These are phyloP conservation scores for Phylloscopus collybita DNA, from an alignment of 2,797 vertebrate genomes.

Conservation along the genomic window DNA sequence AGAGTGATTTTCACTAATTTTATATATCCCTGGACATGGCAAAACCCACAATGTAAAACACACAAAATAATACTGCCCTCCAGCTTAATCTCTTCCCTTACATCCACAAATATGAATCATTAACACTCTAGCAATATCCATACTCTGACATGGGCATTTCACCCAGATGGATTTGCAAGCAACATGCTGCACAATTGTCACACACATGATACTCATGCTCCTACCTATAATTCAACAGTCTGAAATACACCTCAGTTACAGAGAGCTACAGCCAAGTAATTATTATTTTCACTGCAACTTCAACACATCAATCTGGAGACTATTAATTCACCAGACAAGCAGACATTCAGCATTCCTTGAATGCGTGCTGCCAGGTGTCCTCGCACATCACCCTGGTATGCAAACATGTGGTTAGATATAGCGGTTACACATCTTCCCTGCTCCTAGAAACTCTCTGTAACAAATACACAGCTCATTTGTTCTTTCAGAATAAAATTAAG, in stretches of 20 bases:
- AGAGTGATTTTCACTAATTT: background rate
- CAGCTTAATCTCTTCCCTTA: background rate
- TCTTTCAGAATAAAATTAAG: background rate
- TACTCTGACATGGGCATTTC: accelerated
- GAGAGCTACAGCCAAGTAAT: background rate
- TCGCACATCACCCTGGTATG: background rate
- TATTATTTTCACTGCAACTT: background rate
- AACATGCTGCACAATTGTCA: accelerated
- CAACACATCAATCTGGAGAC: background rate
- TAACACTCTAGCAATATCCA: background rate
- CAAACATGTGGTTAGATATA: constrained; percentile 5
- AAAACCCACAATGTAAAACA: background rate
- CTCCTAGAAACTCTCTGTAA: background rate
- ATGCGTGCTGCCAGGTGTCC: background rate
- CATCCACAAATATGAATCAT: background rate
- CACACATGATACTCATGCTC: accelerated
- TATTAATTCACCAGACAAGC: background rate
- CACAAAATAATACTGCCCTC: background rate
- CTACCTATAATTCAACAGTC: background rate
- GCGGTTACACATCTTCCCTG: background rate
- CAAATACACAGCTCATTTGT: background rate
- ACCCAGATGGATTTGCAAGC: background rate
- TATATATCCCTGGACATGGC: background rate
- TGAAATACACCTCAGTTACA: background rate
- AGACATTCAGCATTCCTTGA: background rate